Evolutionary conservation across 2,113 vertebrate genomes (phyloP), one percentile per base, ranked within the genome.

Genomic region (Typhlomys cinereus): DNA sequence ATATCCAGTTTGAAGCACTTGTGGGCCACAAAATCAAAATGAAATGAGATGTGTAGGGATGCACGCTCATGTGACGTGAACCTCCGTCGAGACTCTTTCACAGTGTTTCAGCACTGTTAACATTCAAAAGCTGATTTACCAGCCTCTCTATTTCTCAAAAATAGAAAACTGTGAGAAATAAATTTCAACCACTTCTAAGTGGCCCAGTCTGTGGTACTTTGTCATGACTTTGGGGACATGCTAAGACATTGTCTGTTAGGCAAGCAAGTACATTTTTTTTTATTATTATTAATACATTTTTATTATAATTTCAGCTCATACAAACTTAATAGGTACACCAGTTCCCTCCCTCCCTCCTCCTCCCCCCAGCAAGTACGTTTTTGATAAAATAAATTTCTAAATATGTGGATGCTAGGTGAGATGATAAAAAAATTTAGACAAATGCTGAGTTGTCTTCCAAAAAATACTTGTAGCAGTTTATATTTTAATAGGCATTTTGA

Each of bases 21-120:
- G 39, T 96, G 94, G 83, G 74, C 64, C 75, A 96, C 79, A 95
- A 93, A 93, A 83, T 21, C 70, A 97, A 90, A 95, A 92, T 12
- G 88, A 96, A 97, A 66, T 95, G 70, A 96, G 12, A 20, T 17
- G 8, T 74, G n/a, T 27, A 50, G 50, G 93, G 70, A 54, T 34
- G 4, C 20, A 17, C n/a, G 18, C 39, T 48, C 46, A 50, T 27
- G 62, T 25, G 25, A 69, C 39, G 9, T 27, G 31, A 41, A 79
- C 34, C 81, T 87, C 34, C 54, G 64, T 54, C 78, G 62, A 85
- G 27, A 41, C 8, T 54, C 7, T 39, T 90, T 88, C 57, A 48
- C 29, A 27, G 59, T 88, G 74, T 15, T 67, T 88, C 73, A 91
- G 36, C 48, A n/a, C 48, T 85, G 7, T 54, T 75, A 67, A 54